A percentile compares a stretch with the other conserved stretches of the same genome.
phyloP scores from a whole-genome alignment of 2,888 invertebrate genomes.

The Cryptophagus acutangulus region DNA sequence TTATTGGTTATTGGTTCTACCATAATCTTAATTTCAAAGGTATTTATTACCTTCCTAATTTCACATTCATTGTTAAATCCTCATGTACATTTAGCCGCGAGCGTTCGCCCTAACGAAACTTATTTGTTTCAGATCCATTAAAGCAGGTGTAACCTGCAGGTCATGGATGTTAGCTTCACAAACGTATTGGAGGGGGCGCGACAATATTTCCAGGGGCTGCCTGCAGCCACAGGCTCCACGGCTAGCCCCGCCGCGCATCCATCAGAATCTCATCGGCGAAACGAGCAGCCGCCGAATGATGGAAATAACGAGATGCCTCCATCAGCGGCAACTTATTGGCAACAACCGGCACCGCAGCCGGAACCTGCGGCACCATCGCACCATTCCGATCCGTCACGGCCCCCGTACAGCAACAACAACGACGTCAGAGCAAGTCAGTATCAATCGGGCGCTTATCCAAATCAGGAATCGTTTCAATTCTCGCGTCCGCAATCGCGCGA shows the following conservation, averaged over 20 bases:
- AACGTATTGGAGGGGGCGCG: constrained; percentile 80
- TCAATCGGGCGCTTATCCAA: neutral
- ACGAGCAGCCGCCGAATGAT: constrained; percentile 23
- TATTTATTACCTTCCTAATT: too few relatives aligned
- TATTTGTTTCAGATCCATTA: constrained; percentile 35
- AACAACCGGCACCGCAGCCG: constrained; percentile 18
- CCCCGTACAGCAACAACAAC: constrained; percentile 43
- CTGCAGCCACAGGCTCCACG: constrained; percentile 47
- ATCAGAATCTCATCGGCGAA: constrained; percentile 17
- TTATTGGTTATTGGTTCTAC: too few relatives aligned
- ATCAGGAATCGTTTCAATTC: constrained; percentile 27
- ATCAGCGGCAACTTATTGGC: constrained; percentile 34
- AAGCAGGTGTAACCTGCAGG: constrained; percentile 49
- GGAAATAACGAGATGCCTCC: constrained; percentile 22
- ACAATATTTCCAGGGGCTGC: constrained; percentile 77
- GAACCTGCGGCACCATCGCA: constrained; percentile 31
- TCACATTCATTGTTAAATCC: too few relatives aligned
- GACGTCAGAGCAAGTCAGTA: neutral
- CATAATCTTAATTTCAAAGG: too few relatives aligned
- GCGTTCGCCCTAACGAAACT: too few relatives aligned
- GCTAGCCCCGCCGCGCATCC: constrained; percentile 36
- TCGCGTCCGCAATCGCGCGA: constrained; percentile 33
- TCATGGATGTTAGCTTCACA: constrained; percentile 73
- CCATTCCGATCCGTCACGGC: constrained; percentile 34
- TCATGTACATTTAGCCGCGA: too few relatives aligned